Base-by-base conservation (phyloP, 2,888 invertebrate genomes). In the Xanthia togata region DNA sequence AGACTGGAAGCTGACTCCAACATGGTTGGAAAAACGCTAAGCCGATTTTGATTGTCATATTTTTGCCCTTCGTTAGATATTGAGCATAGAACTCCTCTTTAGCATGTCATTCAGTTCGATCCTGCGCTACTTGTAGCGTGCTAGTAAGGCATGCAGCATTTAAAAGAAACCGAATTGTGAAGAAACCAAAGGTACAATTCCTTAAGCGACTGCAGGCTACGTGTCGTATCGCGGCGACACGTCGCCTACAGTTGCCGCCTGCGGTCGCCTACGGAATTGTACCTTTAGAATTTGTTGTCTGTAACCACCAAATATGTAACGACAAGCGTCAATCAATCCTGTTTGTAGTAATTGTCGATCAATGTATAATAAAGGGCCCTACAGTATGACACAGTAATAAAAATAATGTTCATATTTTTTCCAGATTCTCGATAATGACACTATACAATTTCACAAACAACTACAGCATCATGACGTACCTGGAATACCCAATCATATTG, bases 401-500 rank as follows among this genome's bases (percentile, higher is more conserved):
- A 38, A n/a, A n/a, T 20, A 23, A 64, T 57, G 0, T 41, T n/a
- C 11, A 68, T 35, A 41, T 62, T 17, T 50, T 55, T 97, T 97
- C 89, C 95, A 98, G 98, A 89, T 98, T 98, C 89, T 97, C 98
- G 4, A 97, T 98, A 83, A 98, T 98, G 97, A 97, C 98, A 74
- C 97, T 98, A 44, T 99, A 99, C 94, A 98, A 98, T 93, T 98
- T 97, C 87, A 97, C 97, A 50, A 98, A 98, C 91, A 97, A 97
- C 20, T 98, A 98, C 92, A 97, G 98, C 20, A 86, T 98, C 17
- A 95, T 98, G 84, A 98, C 98, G 0, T 99, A 98, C 89, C 93
- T 98, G 97, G 99, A 99, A 91, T 98, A 98, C 93, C 98, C 98
- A 0, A 97, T 98, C 64, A 97, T 98, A 84, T 93, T 98, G 76